These are phyloP conservation scores for Acanthosepion esculentum DNA, from an alignment of 2,888 invertebrate genomes.

Conservation along the genomic window DNA sequence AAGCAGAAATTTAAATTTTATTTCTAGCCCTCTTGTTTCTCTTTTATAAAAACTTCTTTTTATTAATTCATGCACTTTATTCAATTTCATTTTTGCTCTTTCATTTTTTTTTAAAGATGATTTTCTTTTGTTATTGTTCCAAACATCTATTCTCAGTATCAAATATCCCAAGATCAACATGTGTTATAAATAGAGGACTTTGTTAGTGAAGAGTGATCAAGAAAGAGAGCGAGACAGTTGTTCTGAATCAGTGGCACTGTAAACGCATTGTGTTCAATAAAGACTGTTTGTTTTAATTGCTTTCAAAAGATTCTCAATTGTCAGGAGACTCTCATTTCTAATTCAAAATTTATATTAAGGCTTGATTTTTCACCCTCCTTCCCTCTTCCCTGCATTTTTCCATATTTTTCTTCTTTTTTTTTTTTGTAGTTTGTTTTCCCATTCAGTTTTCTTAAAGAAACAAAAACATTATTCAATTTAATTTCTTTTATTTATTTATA, in stretches of 20 bases:
- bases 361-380: background rate
- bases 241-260: background rate
- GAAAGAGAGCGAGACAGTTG: background rate
- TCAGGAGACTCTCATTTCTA: background rate
- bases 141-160: slow-evolving; percentile 9
- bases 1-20: background rate
- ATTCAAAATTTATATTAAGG: slow-evolving; percentile 33
- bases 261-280: background rate
- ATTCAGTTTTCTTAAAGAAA: background rate
- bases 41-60: background rate
- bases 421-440: background rate
- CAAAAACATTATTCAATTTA: slow-evolving; percentile 33
- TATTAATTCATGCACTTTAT: slow-evolving; percentile 33
- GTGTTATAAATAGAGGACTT: background rate
- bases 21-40: background rate
- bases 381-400: background rate
- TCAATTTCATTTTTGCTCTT: background rate
- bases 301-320: slow-evolving; percentile 11
- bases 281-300: slow-evolving; percentile 33
- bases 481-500: background rate
- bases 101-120: background rate
- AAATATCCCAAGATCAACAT: slow-evolving; percentile 33
- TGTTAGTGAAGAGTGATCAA: background rate
- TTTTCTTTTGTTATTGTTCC: background rate
- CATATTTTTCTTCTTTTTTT: background rate